Base-by-base conservation (phyloP, 1,140 invertebrate genomes). In the Agraylea sexmaculata region DNA sequence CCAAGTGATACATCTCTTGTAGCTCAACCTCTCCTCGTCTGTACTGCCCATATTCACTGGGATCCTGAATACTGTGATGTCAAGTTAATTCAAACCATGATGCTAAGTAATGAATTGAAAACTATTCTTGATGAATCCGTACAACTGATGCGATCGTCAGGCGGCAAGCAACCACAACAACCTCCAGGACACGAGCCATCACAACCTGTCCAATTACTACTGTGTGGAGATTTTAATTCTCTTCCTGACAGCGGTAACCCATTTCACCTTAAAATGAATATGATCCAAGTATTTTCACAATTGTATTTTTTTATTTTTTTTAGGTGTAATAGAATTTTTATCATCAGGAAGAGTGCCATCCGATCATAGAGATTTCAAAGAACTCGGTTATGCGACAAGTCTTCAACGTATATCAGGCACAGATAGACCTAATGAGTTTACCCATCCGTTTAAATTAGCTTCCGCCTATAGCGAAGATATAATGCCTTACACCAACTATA, bases 81-180 rank as follows among this genome's bases (percentile, higher is more conserved):
- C n/a, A 99, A 99, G 67, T 72, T 99, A 1, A 97, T 99, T 46
- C 96, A 99, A 64, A 96, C 89, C 16, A 97, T 99, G 88, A 98
- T 99, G 93, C 67, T 99, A 43, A 87, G 91, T 66, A 87, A 92
- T 59, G 94, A 98, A 64, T 64, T 89, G 41, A 77, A 82, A 52
- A 73, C 71, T 30, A 88, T 91, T 50, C 69, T 87, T 32, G 86
- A 91, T 53, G 82, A 90, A 60, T 79, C 81, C 27, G 71, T 71
- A 32, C 66, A 76, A 49, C 73, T 73, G 35, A 51, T 71, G 3
- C 61, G 6, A 46, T 64, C 11, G 46, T 47, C n/a, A 52, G 57
- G n/a, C 53, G 52, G 17, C 17, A 23, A 29, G 23, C 42, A 7
- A 50, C 58, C 73, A n/a, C n/a, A n/a, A n/a, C n/a, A n/a, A n/a